These are phyloP conservation scores for Orientallactaga bullata DNA, from an alignment of 2,113 vertebrate genomes.

Conservation along the genomic window DNA sequence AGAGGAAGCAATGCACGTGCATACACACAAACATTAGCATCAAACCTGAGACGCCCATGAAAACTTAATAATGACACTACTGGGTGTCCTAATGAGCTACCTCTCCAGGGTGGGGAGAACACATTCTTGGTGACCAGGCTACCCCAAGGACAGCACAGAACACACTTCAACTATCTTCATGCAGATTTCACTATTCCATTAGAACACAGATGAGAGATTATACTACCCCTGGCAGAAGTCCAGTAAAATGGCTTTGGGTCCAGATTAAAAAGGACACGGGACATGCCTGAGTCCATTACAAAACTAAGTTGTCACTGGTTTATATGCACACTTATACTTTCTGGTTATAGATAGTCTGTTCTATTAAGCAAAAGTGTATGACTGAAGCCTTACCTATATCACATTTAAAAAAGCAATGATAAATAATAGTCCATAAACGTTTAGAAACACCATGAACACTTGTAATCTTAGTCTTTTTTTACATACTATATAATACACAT, in stretches of 20 bases:
- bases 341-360: conserved; percentile 55
- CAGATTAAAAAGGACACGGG: conserved; percentile 84
- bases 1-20: conserved; percentile 86
- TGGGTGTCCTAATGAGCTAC: conserved; percentile 89
- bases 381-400: not conserved
- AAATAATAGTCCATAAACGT: conserved; percentile 42
- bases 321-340: conserved; percentile 46
- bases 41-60: conserved; percentile 91
- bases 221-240: conserved; percentile 80
- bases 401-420: not conserved
- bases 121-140: conserved; percentile 84
- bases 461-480: not conserved
- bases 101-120: conserved; percentile 85
- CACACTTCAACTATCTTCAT: conserved; percentile 86
- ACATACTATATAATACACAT: not conserved
- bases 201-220: conserved; percentile 85
- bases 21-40: conserved; percentile 90
- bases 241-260: conserved; percentile 79
- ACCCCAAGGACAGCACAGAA: conserved; percentile 86
- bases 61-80: conserved; percentile 91
- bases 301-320: conserved; percentile 69
- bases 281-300: conserved; percentile 57
- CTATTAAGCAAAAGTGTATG: conserved; percentile 53
- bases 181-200: conserved; percentile 87
- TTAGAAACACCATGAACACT: conserved; percentile 33